Evolutionary conservation across 2,113 vertebrate genomes (phyloP), one percentile per base, ranked within the genome.

Genomic region (Meleagris gallopavo): DNA sequence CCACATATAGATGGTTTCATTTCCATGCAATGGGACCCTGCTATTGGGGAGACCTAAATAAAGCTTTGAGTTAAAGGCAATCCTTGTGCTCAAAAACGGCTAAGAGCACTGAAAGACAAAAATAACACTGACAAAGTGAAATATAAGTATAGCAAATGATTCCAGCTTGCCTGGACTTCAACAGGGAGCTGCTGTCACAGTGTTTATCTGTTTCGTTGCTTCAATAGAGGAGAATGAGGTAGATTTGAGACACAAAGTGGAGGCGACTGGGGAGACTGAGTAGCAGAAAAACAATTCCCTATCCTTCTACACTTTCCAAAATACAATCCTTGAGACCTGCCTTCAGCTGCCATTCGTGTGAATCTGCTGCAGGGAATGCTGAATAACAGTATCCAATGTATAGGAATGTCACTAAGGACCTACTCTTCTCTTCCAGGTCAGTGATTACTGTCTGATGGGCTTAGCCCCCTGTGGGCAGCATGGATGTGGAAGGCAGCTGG

Each of bases 361-460:
- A 21, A 22, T 1, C 9, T 11, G 60, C 34, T 12, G 29, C 22
- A 32, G 25, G 12, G 36, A 46, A 54, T n/a, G 14, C 72, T 75
- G 52, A 22, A 14, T 22, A 30, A 50, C 22, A 48, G 30, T 1
- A 36, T 16, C 22, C 19, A 1, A 7, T 16, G 11, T 16, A 62
- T 7, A 62, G 61, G 29, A 40, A 18, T 12, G 36, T 29, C 61
- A 40, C 10, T 36, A 27, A n/a, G 61, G 94, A 54, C 62, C 25
- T 40, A 46, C 38, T 90, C 71, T 87, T 78, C 52, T 86, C 41
- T 41, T 82, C 80, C 50, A 43, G 81, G 57, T 77, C 86, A 57
- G 11, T 29, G 60, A 16, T 38, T 66, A 71, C 74, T 93, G 45
- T 75, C 46, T 73, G 41, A 43, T 2, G 19, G 55, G 78, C 52